Conservation (phyloP, 2,797 vertebrate species). For the Craterocephalus amniculus region DNA sequence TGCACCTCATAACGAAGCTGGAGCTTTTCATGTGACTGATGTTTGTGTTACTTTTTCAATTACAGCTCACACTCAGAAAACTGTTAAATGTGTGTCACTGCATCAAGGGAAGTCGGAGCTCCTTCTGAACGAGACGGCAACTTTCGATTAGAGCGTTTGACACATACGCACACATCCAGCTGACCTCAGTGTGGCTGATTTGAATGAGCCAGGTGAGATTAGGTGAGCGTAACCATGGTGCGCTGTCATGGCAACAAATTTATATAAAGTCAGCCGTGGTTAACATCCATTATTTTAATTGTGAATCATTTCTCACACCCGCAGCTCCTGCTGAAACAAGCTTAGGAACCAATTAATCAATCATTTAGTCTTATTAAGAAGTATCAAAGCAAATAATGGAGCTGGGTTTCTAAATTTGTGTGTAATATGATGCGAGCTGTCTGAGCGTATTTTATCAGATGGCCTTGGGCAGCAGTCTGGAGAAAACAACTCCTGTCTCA, state of each 20-base stretch:
- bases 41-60: constrained; percentile 15
- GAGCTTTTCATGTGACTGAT: constrained; percentile 12
- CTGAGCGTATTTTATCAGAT: constrained; percentile 21
- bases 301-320: neutral
- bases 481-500: constrained; percentile 50
- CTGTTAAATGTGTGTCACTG: neutral
- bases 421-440: constrained; percentile 25
- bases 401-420: constrained; percentile 1
- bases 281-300: constrained; percentile 11
- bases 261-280: constrained; percentile 42
- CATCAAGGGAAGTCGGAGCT: neutral
- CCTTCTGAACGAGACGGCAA: neutral
- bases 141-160: constrained; percentile 23
- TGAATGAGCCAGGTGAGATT: constrained; percentile 55
- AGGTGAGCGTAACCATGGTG: constrained; percentile 53
- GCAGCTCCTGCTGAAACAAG: neutral
- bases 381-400: neutral
- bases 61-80: constrained; percentile 16
- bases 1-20: constrained; percentile 24
- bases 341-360: neutral
- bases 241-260: constrained; percentile 57
- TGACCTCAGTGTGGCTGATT: constrained; percentile 44
- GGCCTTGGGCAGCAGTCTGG: constrained; percentile 49
- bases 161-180: neutral
- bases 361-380: constrained; percentile 7